These are phyloP conservation scores for Hylaea fasciaria DNA, from an alignment of 2,888 invertebrate species.

Conservation along the genomic window DNA sequence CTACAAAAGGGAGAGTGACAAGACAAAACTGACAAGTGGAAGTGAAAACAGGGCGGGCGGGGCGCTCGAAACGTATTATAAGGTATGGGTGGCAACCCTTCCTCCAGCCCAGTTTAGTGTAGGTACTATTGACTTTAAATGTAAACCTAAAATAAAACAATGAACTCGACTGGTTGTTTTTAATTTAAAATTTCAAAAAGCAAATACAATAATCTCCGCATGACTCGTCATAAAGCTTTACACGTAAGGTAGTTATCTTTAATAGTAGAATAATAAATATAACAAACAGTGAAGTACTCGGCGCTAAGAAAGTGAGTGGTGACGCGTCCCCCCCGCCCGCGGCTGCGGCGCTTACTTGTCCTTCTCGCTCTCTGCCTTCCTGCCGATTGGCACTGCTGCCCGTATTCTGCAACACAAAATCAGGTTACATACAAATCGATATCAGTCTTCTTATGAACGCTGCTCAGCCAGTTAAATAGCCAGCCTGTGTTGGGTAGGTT, in stretches of 20 bases:
- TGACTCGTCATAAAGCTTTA: conserved; percentile 84
- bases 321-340: conserved; percentile 61
- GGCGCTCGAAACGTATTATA: too few relatives aligned
- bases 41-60: too few relatives aligned
- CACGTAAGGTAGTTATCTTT: conserved; percentile 75
- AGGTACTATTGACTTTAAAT: too few relatives aligned
- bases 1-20: too few relatives aligned
- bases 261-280: conserved; percentile 80
- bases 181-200: conserved; percentile 85
- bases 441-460: background rate
- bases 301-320: conserved; percentile 70
- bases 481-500: too few relatives aligned
- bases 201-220: conserved; percentile 84
- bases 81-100: too few relatives aligned
- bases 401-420: conserved; percentile 87
- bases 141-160: conserved; percentile 44
- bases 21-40: too few relatives aligned
- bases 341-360: conserved; percentile 87
- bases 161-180: conserved; percentile 78
- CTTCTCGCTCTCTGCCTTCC: conserved; percentile 93
- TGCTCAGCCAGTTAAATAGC: too few relatives aligned
- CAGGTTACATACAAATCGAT: background rate
- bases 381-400: conserved; percentile 94
- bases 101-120: too few relatives aligned
- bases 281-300: conserved; percentile 78